These are phyloP conservation scores for Panagrolaimus sp. DNA, from an alignment of 1,140 invertebrate genomes.

Conservation along the genomic window DNA sequence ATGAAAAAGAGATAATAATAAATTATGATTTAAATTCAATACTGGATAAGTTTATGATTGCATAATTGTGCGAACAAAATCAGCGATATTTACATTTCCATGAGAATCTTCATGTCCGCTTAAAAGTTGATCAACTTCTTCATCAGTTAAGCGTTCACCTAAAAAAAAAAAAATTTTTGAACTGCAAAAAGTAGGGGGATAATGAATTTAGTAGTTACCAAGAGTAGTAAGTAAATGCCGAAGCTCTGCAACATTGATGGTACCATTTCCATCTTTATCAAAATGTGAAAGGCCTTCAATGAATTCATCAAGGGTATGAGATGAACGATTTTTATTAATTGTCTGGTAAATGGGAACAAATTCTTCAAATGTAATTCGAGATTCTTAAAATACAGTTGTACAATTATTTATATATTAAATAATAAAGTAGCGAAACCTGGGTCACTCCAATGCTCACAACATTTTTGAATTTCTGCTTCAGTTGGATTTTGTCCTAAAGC, in stretches of 20 bases:
- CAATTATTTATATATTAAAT: not conserved
- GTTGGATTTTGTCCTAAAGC: conserved; percentile 96
- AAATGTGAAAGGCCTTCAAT: conserved; percentile 93
- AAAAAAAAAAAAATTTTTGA: too few relatives aligned
- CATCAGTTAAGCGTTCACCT: conserved; percentile 71
- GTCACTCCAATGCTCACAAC: conserved; percentile 45
- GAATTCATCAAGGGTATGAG: conserved; percentile 75
- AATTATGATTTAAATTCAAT: too few relatives aligned
- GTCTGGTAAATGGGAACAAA: conserved; percentile 92
- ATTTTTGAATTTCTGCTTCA: conserved; percentile 64
- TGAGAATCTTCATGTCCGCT: conserved; percentile 94
- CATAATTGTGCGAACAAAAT: conserved; percentile 72
- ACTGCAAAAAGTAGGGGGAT: too few relatives aligned
- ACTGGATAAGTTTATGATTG: too few relatives aligned
- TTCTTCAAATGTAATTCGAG: conserved; percentile 94
- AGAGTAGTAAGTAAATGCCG: conserved; percentile 92
- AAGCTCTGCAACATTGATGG: conserved; percentile 92
- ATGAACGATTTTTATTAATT: conserved; percentile 60
- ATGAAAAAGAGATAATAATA: too few relatives aligned
- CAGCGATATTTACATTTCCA: conserved; percentile 83
- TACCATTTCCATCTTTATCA: conserved; percentile 94
- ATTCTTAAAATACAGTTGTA: conserved; percentile 66
- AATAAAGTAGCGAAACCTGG: conserved; percentile 41
- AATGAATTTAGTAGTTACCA: not conserved
- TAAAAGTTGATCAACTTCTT: conserved; percentile 85